These are phyloP conservation scores for Chanos chanos DNA, from an alignment of 2,797 vertebrate species.

Conservation along the genomic window DNA sequence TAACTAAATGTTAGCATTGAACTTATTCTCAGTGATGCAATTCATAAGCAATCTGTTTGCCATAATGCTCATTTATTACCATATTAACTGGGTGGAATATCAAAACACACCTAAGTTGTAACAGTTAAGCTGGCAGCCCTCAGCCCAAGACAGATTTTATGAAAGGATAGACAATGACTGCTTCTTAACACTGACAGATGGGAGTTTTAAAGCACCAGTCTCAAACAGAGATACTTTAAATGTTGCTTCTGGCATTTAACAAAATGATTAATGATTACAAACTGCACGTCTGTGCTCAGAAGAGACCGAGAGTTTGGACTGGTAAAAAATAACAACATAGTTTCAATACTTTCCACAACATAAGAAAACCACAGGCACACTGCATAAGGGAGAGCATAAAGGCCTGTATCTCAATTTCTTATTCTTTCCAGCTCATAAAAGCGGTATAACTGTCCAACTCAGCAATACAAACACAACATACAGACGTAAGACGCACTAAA, in stretches of 20 bases:
- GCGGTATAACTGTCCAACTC: slow-evolving; percentile 8
- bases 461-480: slow-evolving; percentile 11
- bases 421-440: slow-evolving; percentile 16
- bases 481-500: slow-evolving; percentile 1
- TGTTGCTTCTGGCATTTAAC: slow-evolving; percentile 31
- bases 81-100: no score
- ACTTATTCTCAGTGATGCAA: no score
- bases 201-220: slow-evolving; percentile 16
- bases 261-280: slow-evolving; percentile 35
- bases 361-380: slow-evolving; percentile 23
- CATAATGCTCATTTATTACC: no score
- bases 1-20: no score
- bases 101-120: no score
- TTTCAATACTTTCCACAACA: slow-evolving; percentile 41
- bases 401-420: background rate
- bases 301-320: slow-evolving; percentile 20
- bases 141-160: background rate
- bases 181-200: slow-evolving; percentile 30
- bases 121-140: no score
- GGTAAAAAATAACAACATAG: slow-evolving; percentile 27
- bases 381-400: slow-evolving; percentile 4
- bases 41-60: no score
- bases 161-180: slow-evolving; percentile 14
- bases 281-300: slow-evolving; percentile 26
- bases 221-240: slow-evolving; percentile 29